A percentile compares a stretch with the other conserved stretches of the same genome.
Conservation (phyloP, 2,888 invertebrate genomes). For the Ceraclea dissimilis region DNA sequence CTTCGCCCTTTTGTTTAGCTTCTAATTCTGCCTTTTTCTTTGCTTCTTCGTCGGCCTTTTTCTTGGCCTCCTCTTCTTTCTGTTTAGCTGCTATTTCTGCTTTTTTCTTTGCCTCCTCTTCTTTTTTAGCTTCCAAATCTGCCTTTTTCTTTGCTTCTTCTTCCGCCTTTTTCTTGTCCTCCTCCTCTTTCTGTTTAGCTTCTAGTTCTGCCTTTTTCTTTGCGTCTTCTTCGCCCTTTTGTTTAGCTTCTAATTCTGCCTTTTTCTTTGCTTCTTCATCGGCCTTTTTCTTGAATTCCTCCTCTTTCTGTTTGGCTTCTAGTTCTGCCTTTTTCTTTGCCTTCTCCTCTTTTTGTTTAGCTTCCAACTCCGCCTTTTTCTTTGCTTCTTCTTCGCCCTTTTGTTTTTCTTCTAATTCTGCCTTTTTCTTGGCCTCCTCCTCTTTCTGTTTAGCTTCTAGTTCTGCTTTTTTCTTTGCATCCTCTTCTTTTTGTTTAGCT, state of each 20-base stretch:
- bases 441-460: neutral
- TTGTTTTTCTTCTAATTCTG: constrained; percentile 4
- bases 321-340: constrained; percentile 15
- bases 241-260: constrained; percentile 19
- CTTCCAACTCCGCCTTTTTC: neutral
- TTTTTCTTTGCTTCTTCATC: constrained; percentile 2
- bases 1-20: constrained; percentile 17
- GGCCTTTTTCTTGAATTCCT: constrained; percentile 16
- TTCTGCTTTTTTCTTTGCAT: neutral
- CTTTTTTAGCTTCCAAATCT: constrained; percentile 14
- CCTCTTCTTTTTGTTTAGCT: neutral
- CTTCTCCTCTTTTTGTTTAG: neutral
- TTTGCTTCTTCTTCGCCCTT: constrained; percentile 4
- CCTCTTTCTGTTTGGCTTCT: constrained; percentile 21
- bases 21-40: constrained; percentile 26
- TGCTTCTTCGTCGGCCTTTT: constrained; percentile 18
- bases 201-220: constrained; percentile 19
- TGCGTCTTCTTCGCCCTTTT: constrained; percentile 17
- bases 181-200: constrained; percentile 22
- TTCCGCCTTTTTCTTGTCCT: constrained; percentile 17
- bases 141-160: constrained; percentile 14
- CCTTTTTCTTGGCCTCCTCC: neutral
- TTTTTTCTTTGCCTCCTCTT: neutral
- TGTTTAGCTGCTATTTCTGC: constrained; percentile 5
- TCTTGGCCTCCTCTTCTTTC: constrained; percentile 15